Evolutionary conservation across 2,797 vertebrate species (phyloP), one percentile per base, ranked within the genome.

Genomic region (Fundulus diaphanus): DNA sequence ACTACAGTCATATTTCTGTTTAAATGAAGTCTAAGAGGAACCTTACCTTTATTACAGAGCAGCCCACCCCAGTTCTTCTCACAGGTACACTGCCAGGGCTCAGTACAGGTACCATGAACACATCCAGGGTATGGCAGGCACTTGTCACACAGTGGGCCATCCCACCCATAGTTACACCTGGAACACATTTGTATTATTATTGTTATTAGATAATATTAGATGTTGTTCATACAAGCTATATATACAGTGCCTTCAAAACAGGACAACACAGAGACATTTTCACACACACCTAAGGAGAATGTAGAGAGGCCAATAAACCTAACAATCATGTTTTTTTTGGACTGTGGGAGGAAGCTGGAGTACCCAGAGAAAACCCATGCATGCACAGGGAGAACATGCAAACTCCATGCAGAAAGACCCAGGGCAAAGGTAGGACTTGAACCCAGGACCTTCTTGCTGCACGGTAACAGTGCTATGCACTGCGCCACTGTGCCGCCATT

Each of bases 11-110:
- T 61, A 63, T 0, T 0, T 49, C 87, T 33, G 56, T 20, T 59
- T 59, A 59, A 31, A 20, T 7, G 18, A 59, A 59, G 31, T 15
- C 15, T 31, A 18, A 59, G 57, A 33, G 29, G 33, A 59, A 33
- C 1, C 57, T 87, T 93, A 98, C 98, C 98, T 98, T 98, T 99
- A 92, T 99, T 90, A 73, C 98, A 99, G 33, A 99, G 96, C 82
- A 99, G 94, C 16, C 98, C 98, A 3, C 98, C 98, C 98, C 98
- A 99, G 95, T 99, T 99, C 94, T 96, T 98, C 93, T 99, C 97
- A 65, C 98, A 99, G 92, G 90, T 95, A 86, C 98, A 99, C 72
- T 96, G 93, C 97, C 97, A 99, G 44, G 96, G 96, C 82, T 95
- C 93, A 51, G 82, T 92, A 75, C 98, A 99, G 90, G 96, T 97